These are phyloP conservation scores for Ceratitis capitata DNA, from an alignment of 1,140 invertebrate genomes.

Conservation along the genomic window DNA sequence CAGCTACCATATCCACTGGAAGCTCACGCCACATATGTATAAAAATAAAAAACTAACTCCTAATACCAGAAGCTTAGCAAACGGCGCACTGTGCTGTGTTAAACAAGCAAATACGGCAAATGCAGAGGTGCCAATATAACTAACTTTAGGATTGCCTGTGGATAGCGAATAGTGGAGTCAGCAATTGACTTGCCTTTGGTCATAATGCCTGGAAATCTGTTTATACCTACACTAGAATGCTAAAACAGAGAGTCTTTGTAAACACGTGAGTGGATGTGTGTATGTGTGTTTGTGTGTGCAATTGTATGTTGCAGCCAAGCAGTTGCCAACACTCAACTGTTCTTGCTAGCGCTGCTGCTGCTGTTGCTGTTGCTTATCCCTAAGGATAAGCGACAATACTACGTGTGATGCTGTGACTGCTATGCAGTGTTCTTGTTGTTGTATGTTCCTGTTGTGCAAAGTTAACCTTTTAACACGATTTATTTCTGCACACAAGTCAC, in stretches of 20 bases:
- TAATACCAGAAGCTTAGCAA: not conserved
- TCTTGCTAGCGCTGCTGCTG: not conserved
- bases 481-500: constrained; percentile 43
- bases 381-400: constrained; percentile 37
- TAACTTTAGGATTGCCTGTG: not conserved
- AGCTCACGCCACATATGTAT: too few species aligned
- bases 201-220: not conserved
- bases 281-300: not conserved
- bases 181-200: not conserved
- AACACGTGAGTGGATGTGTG: not conserved
- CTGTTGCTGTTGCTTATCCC: constrained; percentile 29
- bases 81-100: not conserved
- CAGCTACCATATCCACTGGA: too few species aligned
- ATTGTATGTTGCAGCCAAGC: not conserved
- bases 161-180: not conserved
- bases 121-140: not conserved
- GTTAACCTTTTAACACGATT: constrained; percentile 45
- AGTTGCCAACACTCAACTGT: not conserved
- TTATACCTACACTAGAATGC: not conserved
- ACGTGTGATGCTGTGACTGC: not conserved
- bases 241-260: too few species aligned
- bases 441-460: constrained; percentile 25
- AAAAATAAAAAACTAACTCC: too few species aligned
- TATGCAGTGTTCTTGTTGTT: not conserved
- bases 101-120: not conserved